Conservation (phyloP, 1,140 invertebrate genomes). For the Drosophila parabipectinata region DNA sequence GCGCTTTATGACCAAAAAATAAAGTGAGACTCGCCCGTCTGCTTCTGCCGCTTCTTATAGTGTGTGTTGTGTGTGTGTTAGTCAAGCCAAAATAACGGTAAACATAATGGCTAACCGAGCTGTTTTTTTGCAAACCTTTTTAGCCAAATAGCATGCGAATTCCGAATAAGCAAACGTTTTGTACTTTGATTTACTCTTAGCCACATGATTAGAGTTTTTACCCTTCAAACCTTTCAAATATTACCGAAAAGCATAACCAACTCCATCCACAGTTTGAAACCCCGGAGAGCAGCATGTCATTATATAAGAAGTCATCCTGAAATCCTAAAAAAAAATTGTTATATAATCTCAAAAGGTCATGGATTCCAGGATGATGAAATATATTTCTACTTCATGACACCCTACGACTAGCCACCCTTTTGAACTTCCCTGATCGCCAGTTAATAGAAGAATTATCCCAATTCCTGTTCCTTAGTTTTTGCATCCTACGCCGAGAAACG, state of each 20-base stretch:
- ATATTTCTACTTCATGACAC: conserved; percentile 37
- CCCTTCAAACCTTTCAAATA: conserved; percentile 16
- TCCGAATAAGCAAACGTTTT: conserved; percentile 33
- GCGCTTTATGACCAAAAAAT: conserved; percentile 53
- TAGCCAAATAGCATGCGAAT: conserved; percentile 59
- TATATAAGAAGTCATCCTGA: conserved; percentile 5
- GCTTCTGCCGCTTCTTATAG: conserved; percentile 61
- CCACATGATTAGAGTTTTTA: conserved; percentile 32
- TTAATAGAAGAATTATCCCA: neutral
- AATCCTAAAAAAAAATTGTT: neutral
- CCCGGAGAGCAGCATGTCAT: conserved; percentile 60
- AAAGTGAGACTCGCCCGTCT: conserved; percentile 44
- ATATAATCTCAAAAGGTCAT: neutral
- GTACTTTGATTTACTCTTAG: conserved; percentile 33
- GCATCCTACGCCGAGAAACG: conserved; percentile 75
- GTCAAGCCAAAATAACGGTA: conserved; percentile 67
- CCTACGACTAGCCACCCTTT: conserved; percentile 16
- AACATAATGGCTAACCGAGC: conserved; percentile 55
- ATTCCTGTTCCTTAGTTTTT: conserved; percentile 50
- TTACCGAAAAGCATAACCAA: conserved; percentile 40
- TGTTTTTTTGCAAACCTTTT: conserved; percentile 57
- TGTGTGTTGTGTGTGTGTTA: conserved; percentile 46
- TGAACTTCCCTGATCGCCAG: too few relatives aligned
- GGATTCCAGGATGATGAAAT: conserved; percentile 15
- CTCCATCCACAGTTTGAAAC: conserved; percentile 26